Base-by-base conservation (phyloP, 2,888 invertebrate genomes). In the Rhingia campestris region DNA sequence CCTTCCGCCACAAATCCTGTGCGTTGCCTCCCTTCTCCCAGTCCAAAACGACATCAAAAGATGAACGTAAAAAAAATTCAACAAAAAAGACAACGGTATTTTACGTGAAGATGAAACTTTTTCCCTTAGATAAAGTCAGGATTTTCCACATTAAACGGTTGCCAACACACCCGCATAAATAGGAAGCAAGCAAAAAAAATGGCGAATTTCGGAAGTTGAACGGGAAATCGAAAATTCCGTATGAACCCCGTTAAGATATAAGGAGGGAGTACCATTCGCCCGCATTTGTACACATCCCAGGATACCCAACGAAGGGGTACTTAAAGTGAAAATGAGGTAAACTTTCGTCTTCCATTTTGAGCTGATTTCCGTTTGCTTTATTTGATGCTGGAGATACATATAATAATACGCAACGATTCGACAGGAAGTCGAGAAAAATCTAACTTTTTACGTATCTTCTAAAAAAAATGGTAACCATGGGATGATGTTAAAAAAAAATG, bases 211-310 rank as follows among this genome's bases (percentile, higher is more conserved):
- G 80, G 70, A 84, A 80, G 74, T 72, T 74, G 22, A 75, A 84
- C 67, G 73, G 84, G 84, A 84, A 80, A 84, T 84, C 80, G 84
- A 84, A 84, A 84, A 84, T 84, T 75, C 66, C 54, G 9, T 61
- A 73, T 77, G 72, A 67, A 72, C 10, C 51, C 64, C 54, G 54
- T 56, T 58, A 1, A 22, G 22, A 22, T 22, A 2, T 22, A 22
- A 53, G 41, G 14, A 39, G 7, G 35, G n/a, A 43, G n/a, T 9
- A 61, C 51, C 49, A 22, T 33, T 30, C 14, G 54, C 32, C 61
- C 35, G n/a, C 22, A 22, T 22, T 22, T 22, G 2, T 39, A 49
- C 7, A 58, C 32, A 77, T 47, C 47, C 12, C 4, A 12, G n/a
- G 30, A 49, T 22, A 7, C 3, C 7, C 7, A 30, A 30, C 14